These are phyloP conservation scores for Notolepis coatsorum DNA, from an alignment of 2,797 vertebrate species.

Conservation along the genomic window DNA sequence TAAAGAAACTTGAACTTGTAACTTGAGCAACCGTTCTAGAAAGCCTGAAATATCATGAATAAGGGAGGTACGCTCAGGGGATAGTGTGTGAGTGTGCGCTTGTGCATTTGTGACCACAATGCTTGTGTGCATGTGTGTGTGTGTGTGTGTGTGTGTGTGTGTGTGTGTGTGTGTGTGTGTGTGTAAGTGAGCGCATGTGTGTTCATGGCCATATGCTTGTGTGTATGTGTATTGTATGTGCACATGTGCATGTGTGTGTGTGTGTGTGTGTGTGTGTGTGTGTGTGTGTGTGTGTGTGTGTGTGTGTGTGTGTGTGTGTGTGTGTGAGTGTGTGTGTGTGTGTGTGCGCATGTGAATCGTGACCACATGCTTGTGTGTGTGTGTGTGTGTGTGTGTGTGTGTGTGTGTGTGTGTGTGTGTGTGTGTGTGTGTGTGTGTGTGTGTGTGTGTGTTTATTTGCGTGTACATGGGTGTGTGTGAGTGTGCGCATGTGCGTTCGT, in stretches of 20 bases:
- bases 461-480: slow-evolving; percentile 36
- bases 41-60: too few relatives aligned
- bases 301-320: slow-evolving; percentile 28
- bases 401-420: slow-evolving; percentile 31
- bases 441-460: slow-evolving; percentile 30
- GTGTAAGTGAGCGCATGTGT: too few relatives aligned
- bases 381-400: slow-evolving; percentile 43
- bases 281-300: slow-evolving; percentile 45
- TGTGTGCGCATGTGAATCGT: too few relatives aligned
- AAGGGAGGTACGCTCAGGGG: too few relatives aligned
- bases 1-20: too few relatives aligned
- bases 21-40: too few relatives aligned
- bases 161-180: slow-evolving; percentile 36
- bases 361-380: too few relatives aligned
- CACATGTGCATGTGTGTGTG: slow-evolving; percentile 44
- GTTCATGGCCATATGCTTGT: too few relatives aligned
- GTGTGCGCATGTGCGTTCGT: too few relatives aligned
- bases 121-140: slow-evolving; percentile 37
- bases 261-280: slow-evolving; percentile 28
- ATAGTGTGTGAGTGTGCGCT: slow-evolving; percentile 37
- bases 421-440: slow-evolving; percentile 43
- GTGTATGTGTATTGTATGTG: slow-evolving; percentile 36
- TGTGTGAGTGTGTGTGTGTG: slow-evolving; percentile 45
- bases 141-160: slow-evolving; percentile 39
- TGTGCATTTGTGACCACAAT: slow-evolving; percentile 36